Evolutionary conservation across 2,113 vertebrate species (phyloP), one percentile per base, ranked within the genome.

Genomic region (Saguinus imperator): DNA sequence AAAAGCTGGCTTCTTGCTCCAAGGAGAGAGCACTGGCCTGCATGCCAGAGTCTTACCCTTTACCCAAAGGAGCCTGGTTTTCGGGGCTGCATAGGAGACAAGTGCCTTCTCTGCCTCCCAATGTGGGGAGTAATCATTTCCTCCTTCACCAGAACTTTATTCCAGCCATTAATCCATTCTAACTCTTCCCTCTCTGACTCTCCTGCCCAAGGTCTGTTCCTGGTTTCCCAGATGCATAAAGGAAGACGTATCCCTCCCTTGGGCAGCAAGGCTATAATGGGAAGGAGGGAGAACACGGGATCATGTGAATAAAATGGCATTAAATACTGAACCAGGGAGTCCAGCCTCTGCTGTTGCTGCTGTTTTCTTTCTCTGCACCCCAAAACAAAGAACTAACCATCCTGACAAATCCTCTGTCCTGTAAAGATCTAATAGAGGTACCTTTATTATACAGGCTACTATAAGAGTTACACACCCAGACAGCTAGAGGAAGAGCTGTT

Each of bases 261-360:
- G 52, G 68, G 58, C 32, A 86, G 81, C 91, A 85, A 73, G 50
- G 43, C 66, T 92, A 48, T 88, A 58, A n/a, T 13, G n/a, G 27
- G 70, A 86, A 73, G 75, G 86, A 94, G 84, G 68, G 77, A 91
- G 96, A 95, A 79, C 35, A 20, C 40, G 27, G 70, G 76, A 82
- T 14, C 43, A 70, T 37, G 58, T 94, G 57, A 98, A 98, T 98
- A 97, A 98, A 98, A 92, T 94, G 79, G 21, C 95, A 86, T 70
- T 91, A 73, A 95, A 94, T 85, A 88, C 70, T 80, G 52, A 95
- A 82, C n/a, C 40, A 29, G 40, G 73, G 32, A 91, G 64, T 90
- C 85, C 10, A 14, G 90, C 72, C 79, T 97, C 64, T 88, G 4
- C 72, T 92, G 25, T 94, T 95, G 29, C 55, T 85, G 72, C 76